phyloP scores from a whole-genome alignment of 2,888 invertebrate species.

The Apodemia zela region DNA sequence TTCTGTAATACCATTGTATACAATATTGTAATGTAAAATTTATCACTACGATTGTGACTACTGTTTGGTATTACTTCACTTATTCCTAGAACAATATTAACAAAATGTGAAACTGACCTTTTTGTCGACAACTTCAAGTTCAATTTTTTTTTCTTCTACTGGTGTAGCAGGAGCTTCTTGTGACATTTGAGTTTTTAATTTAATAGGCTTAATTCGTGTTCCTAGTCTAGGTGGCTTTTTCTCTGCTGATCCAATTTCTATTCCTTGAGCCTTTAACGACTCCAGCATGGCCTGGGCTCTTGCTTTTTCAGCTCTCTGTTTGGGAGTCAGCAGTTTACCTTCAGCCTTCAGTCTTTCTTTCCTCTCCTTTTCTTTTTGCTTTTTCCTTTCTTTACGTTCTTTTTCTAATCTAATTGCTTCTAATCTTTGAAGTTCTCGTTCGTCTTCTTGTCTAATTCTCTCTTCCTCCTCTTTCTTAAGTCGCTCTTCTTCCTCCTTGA shows the following conservation, averaged over 20 bases:
- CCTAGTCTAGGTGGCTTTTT: slow-evolving; percentile 83
- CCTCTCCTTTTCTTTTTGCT: slow-evolving; percentile 94
- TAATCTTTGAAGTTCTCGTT: slow-evolving; percentile 85
- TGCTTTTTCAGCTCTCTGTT: slow-evolving; percentile 94
- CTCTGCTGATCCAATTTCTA: slow-evolving; percentile 88
- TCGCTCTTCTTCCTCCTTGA: slow-evolving; percentile 94
- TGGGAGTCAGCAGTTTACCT: slow-evolving; percentile 95
- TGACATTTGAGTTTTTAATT: slow-evolving; percentile 83
- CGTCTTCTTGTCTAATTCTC: slow-evolving; percentile 85
- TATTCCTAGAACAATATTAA: too few species aligned
- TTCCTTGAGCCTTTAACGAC: slow-evolving; percentile 92
- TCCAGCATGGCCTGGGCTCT: slow-evolving; percentile 94
- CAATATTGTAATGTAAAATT: too few species aligned
- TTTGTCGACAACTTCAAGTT: slow-evolving; percentile 77
- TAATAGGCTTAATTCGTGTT: slow-evolving; percentile 86
- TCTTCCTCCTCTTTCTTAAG: slow-evolving; percentile 89
- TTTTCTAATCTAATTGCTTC: slow-evolving; percentile 90
- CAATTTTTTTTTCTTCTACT: slow-evolving; percentile 67
- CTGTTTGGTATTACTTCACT: too few species aligned
- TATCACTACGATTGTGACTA: too few species aligned
- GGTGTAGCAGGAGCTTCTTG: slow-evolving; percentile 75
- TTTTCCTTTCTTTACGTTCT: slow-evolving; percentile 92
- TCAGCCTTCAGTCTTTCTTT: slow-evolving; percentile 97
- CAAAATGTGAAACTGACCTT: slow-evolving; percentile 44
- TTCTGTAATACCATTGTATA: too few species aligned